These are phyloP conservation scores for Tapera naevia DNA, from an alignment of 2,797 vertebrate genomes.

Conservation along the genomic window DNA sequence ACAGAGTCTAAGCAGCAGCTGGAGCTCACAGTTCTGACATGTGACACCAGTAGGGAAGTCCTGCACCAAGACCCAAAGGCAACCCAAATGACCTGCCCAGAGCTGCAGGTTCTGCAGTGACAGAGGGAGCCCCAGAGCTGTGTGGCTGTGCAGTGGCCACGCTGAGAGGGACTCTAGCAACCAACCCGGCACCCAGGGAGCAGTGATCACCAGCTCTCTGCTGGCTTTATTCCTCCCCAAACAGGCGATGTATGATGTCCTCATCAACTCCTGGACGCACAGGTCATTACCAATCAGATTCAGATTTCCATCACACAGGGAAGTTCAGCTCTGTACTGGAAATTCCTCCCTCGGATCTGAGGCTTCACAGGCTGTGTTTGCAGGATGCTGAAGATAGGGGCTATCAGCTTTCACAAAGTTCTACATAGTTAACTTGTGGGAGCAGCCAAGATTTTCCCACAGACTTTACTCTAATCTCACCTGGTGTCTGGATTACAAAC, in stretches of 20 bases:
- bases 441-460: not conserved
- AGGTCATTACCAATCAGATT: no score
- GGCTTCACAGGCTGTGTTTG: not conserved
- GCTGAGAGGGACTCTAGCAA: rapidly evolving
- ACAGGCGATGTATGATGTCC: not conserved
- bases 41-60: not conserved
- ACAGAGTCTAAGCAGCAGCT: not conserved
- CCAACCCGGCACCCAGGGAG: not conserved
- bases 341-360: not conserved
- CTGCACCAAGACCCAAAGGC: not conserved
- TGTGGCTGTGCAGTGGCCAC: not conserved
- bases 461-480: not conserved
- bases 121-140: not conserved
- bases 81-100: not conserved
- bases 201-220: not conserved
- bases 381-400: not conserved
- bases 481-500: not conserved
- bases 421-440: not conserved
- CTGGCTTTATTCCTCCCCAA: not conserved
- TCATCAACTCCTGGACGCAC: not conserved
- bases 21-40: not conserved
- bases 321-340: not conserved
- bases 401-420: not conserved
- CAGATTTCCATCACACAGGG: not conserved
- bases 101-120: not conserved